Percentiles rank a stretch among this genome's conserved stretches.
Evolutionary conservation across 1,140 invertebrate species (phyloP).

Genomic region (Rhagoletis zephyria): DNA sequence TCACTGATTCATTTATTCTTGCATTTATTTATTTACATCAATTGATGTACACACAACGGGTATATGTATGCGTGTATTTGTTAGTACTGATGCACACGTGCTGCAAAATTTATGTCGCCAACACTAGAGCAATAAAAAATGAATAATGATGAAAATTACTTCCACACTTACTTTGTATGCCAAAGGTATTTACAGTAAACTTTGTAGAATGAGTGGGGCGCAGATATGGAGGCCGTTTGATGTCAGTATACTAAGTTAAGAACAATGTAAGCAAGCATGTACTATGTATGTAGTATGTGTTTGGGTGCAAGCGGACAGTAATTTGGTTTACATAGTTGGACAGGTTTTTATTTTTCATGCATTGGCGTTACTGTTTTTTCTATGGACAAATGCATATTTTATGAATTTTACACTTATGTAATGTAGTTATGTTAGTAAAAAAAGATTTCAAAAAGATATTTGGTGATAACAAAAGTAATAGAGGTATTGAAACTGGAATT

Average conservation of each 20-base stretch:
- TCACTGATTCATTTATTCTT: slow-evolving; percentile 11
- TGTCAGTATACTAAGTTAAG: background rate
- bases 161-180: slow-evolving; percentile 1
- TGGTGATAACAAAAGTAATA: no score
- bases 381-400: no score
- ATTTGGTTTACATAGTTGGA: no score
- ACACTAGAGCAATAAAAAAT: slow-evolving; percentile 46
- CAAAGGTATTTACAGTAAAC: slow-evolving; percentile 29
- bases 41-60: background rate
- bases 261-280: background rate
- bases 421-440: no score
- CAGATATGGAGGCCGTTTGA: background rate
- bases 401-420: no score
- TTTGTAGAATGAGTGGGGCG: background rate
- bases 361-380: no score
- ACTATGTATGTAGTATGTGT: no score
- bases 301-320: no score
- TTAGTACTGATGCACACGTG: background rate
- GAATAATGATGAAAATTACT: slow-evolving; percentile 25
- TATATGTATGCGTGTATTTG: background rate
- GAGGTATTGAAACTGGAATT: no score
- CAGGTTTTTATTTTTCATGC: no score
- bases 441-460: no score
- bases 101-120: slow-evolving; percentile 30
- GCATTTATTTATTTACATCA: slow-evolving; percentile 33